Conservation (phyloP, 2,113 vertebrate species). For the Paedocypris sp. region DNA sequence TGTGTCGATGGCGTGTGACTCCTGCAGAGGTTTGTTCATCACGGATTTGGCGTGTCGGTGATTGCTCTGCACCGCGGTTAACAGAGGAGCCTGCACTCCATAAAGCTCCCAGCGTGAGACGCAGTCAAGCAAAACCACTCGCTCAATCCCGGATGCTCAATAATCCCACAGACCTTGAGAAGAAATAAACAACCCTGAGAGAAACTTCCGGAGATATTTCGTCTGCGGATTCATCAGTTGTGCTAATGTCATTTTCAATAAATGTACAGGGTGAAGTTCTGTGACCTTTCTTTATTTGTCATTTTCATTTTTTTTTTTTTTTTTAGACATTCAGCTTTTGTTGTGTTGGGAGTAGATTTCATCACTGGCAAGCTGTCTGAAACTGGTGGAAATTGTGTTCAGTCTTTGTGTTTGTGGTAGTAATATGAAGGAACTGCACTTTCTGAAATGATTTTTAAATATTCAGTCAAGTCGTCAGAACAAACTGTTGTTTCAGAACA, state of each 20-base stretch:
- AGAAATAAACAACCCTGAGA: neutral
- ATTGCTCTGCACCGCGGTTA: slow-evolving; percentile 6
- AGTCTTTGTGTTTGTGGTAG: too few relatives aligned
- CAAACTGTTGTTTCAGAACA: too few relatives aligned
- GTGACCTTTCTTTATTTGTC: neutral
- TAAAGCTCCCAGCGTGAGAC: neutral
- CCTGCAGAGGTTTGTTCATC: neutral
- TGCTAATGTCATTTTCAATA: slow-evolving; percentile 6
- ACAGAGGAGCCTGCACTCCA: neutral
- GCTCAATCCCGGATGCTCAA: slow-evolving; percentile 26
- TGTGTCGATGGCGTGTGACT: too few relatives aligned
- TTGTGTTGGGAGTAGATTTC: neutral
- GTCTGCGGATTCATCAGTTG: neutral
- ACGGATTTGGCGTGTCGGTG: slow-evolving; percentile 11
- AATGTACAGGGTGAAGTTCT: neutral
- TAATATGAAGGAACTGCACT: too few relatives aligned
- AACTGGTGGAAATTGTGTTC: too few relatives aligned
- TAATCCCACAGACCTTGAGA: neutral
- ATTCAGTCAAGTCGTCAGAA: too few relatives aligned
- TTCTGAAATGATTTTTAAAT: too few relatives aligned
- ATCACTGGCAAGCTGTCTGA: neutral
- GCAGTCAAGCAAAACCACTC: slow-evolving; percentile 25
- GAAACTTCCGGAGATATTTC: neutral
- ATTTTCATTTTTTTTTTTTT: neutral
- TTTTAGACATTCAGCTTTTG: neutral